Conservation (phyloP, 2,113 vertebrate genomes). For the Pimephales promelas region DNA sequence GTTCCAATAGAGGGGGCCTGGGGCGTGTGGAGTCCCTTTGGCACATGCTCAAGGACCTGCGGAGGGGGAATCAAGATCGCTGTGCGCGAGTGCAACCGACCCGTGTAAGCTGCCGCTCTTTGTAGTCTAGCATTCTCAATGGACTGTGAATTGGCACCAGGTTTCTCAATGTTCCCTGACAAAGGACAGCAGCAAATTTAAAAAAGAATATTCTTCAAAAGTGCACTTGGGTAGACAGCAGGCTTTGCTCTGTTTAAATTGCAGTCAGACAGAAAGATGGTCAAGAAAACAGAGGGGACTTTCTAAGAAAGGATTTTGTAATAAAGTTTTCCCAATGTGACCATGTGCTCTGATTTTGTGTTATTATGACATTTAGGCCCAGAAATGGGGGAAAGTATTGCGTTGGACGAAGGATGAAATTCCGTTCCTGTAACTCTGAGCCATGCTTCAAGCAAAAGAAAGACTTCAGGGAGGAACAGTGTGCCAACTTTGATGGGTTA, state of each 20-base stretch:
- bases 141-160: constrained; percentile 59
- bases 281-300: neutral
- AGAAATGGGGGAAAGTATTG: constrained; percentile 94
- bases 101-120: constrained; percentile 83
- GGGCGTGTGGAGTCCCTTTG: constrained; percentile 96
- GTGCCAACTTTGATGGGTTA: constrained; percentile 88
- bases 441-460: constrained; percentile 89
- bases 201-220: constrained; percentile 1
- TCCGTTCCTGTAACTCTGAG: constrained; percentile 96
- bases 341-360: neutral
- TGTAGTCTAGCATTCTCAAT: constrained; percentile 61
- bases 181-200: constrained; percentile 51
- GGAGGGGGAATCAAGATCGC: constrained; percentile 94
- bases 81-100: constrained; percentile 91
- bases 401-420: constrained; percentile 95
- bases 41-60: constrained; percentile 91
- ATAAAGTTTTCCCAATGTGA: neutral
- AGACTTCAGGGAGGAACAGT: constrained; percentile 97
- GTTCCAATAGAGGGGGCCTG: constrained; percentile 85
- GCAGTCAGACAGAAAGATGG: neutral
- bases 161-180: constrained; percentile 64
- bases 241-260: neutral
- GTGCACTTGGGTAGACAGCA: neutral
- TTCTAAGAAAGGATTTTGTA: neutral
- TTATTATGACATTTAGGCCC: constrained; percentile 76